Conservation (phyloP, 2,113 vertebrate genomes). For the Promerops cafer region DNA sequence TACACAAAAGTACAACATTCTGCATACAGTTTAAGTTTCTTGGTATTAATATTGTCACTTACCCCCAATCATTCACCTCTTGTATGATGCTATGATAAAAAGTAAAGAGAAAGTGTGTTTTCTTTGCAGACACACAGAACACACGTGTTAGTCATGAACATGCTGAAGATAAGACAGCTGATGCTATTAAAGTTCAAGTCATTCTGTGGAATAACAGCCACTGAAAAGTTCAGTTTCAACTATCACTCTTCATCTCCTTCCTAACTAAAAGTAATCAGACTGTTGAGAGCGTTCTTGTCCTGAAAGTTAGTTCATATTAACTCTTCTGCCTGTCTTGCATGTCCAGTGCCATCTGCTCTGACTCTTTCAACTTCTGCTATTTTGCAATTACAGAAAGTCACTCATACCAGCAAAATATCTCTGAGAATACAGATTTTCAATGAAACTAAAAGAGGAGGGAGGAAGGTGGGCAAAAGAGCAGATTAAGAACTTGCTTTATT, state of each 20-base stretch:
- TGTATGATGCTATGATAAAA: neutral
- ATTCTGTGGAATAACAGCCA: neutral
- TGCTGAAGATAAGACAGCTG: neutral
- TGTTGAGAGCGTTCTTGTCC: neutral
- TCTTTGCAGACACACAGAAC: neutral
- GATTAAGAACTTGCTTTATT: neutral
- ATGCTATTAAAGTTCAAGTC: neutral
- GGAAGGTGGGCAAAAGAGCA: neutral
- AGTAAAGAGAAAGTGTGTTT: neutral
- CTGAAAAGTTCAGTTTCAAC: neutral
- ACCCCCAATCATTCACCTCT: neutral
- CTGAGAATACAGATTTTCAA: neutral
- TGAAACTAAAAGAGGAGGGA: fast-evolving
- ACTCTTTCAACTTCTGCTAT: neutral
- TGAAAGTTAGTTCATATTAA: neutral
- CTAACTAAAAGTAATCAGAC: neutral
- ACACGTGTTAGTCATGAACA: neutral
- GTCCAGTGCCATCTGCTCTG: neutral
- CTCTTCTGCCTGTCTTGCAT: neutral
- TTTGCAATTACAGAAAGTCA: neutral
- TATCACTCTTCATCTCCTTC: neutral
- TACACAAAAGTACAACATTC: neutral
- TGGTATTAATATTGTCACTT: neutral
- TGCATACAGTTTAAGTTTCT: neutral
- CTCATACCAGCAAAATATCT: neutral